Evolutionary conservation across 2,797 vertebrate species (phyloP).

Genomic region (Ptychadena robeensis): DNA sequence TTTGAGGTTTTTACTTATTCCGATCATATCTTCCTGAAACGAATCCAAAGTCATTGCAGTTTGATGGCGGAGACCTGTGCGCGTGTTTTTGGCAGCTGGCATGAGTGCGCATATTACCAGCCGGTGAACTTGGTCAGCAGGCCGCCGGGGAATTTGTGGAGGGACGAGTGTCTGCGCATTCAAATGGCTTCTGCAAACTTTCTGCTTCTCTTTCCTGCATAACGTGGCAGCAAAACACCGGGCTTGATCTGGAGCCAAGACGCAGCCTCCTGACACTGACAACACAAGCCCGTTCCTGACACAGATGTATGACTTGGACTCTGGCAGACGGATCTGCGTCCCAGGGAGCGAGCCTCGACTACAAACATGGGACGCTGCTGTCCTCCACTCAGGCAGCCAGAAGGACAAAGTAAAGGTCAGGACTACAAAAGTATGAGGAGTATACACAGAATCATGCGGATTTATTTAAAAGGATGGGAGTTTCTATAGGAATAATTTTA

Average conservation of each 20-base stretch:
- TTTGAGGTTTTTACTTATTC: background rate
- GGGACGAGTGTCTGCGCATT: conserved; percentile 39
- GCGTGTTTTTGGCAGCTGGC: background rate
- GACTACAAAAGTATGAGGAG: background rate
- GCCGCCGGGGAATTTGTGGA: background rate
- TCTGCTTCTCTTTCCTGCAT: background rate
- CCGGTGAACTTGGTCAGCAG: conserved; percentile 53
- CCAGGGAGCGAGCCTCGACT: background rate
- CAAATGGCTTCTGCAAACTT: conserved; percentile 24
- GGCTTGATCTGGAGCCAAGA: conserved; percentile 22
- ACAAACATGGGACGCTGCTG: conserved; percentile 15
- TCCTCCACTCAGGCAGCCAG: conserved; percentile 35
- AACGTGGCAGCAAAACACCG: conserved; percentile 34
- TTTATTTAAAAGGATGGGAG: background rate
- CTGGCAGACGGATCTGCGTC: conserved; percentile 30
- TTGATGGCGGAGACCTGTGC: background rate
- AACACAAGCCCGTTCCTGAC: conserved; percentile 54
- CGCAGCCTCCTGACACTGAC: conserved; percentile 8
- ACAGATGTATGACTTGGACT: conserved; percentile 9
- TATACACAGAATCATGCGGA: background rate
- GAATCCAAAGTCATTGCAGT: conserved; percentile 1
- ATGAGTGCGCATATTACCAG: background rate
- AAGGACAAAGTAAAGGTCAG: conserved; percentile 53
- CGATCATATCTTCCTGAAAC: background rate
- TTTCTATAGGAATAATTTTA: background rate